Base-by-base conservation (phyloP, 2,888 invertebrate species). In the Eupithecia vulgata region DNA sequence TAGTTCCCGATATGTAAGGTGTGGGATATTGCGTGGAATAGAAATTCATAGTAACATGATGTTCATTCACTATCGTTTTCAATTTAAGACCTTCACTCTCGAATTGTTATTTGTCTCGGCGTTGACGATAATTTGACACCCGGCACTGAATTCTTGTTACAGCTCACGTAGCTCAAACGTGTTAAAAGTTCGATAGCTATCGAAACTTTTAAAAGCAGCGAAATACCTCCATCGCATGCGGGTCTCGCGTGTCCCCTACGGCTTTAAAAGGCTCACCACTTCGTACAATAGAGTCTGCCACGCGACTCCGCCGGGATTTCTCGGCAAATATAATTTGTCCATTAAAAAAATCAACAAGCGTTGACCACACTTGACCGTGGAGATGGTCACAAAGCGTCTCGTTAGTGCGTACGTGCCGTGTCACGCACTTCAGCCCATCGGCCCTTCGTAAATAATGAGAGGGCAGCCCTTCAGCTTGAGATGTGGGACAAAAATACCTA, bases 361-460 rank as follows among this genome's bases (percentile, higher is more conserved):
- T 86, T 92, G 93, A 92, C 93, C 93, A 91, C 91, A 87, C 90
- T 89, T 84, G 88, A 90, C 79, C 78, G 83, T 84, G 85, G 87
- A 89, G 93, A 91, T 91, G 93, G 91, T 92, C 94, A 94, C 94
- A 94, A 94, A 94, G 91, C 92, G 91, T 94, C 94, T 95, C 94
- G 94, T 95, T 95, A 95, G 93, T 88, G 90, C 77, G 92, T 89
- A 94, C 94, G 94, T 94, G 94, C 93, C 93, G 91, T 90, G 92
- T 93, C 94, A 91, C 93, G 91, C 92, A 91, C 93, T 92, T 91
- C 91, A 92, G 72, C 85, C 91, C 90, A 90, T 91, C 92, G 91
- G 93, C 92, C 93, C 94, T 93, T 93, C 93, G 92, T 93, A 94
- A 94, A 94, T 94, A 94, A 94, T 94, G 93, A 93, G 93, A 88